A percentile compares a stretch with the other conserved stretches of the same genome.
Conservation (phyloP, 2,888 invertebrate species). For the Drosophila testacea region DNA sequence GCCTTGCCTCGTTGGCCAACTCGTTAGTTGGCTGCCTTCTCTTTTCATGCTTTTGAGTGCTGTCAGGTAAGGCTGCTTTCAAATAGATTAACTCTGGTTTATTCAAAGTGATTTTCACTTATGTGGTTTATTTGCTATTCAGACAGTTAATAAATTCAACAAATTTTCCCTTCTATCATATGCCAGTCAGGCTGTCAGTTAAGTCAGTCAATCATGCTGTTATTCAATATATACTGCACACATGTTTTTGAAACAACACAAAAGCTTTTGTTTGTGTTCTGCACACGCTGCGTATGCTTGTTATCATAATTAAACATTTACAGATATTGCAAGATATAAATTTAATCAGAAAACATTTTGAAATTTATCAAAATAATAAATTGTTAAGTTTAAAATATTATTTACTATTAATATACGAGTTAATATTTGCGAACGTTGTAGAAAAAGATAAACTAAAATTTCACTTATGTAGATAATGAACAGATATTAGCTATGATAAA, state of each 20-base stretch:
- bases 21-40: constrained; percentile 22
- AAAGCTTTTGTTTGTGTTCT: not conserved
- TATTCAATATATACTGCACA: constrained; percentile 22
- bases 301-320: not conserved
- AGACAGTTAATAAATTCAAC: constrained; percentile 40
- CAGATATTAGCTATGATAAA: no score
- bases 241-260: constrained; percentile 6
- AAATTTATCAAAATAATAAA: not conserved
- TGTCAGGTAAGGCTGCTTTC: constrained; percentile 11
- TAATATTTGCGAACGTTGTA: not conserved
- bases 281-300: constrained; percentile 19
- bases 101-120: constrained; percentile 23
- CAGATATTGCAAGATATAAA: not conserved
- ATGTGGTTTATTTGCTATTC: constrained; percentile 4
- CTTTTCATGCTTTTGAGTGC: constrained; percentile 43
- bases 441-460: not conserved
- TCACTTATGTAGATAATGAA: not conserved
- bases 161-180: constrained; percentile 15
- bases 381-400: not conserved
- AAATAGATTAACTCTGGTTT: not conserved
- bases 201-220: constrained; percentile 24
- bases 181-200: constrained; percentile 21
- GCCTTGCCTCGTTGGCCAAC: constrained; percentile 19
- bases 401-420: not conserved
- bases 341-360: not conserved